Evolutionary conservation across 2,888 invertebrate species (phyloP).

Genomic region (Noctua fimbriata): DNA sequence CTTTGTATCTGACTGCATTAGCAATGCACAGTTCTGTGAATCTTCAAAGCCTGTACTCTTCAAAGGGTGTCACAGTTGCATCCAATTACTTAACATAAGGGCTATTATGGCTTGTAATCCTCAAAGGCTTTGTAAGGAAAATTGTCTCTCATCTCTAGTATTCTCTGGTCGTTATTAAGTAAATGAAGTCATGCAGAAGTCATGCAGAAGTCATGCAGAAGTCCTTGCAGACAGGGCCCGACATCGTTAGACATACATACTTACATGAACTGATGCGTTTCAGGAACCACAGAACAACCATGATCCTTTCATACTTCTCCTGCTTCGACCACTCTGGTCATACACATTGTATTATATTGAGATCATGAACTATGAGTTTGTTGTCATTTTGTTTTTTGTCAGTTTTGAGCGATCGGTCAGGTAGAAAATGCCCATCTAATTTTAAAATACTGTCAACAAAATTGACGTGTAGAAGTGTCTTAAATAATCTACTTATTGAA

Average conservation of each 20-base stretch:
- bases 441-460: background rate
- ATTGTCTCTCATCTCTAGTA: background rate
- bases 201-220: background rate
- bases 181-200: background rate
- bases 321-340: background rate
- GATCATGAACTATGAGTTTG: background rate
- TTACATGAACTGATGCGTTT: background rate
- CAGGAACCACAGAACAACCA: background rate
- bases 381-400: background rate
- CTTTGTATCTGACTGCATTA: background rate
- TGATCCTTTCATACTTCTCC: background rate
- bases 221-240: background rate
- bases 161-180: background rate
- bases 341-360: background rate
- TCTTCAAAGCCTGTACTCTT: background rate
- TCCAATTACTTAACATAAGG: slow-evolving; percentile 29
- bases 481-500: background rate
- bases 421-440: background rate
- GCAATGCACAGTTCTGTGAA: slow-evolving; percentile 10
- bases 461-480: background rate
- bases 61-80: background rate
- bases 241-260: background rate
- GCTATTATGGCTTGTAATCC: background rate
- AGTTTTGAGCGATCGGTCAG: background rate
- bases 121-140: slow-evolving; percentile 6